phyloP scores from a whole-genome alignment of 2,113 vertebrate genomes.

The Erythrolamprus reginae region DNA sequence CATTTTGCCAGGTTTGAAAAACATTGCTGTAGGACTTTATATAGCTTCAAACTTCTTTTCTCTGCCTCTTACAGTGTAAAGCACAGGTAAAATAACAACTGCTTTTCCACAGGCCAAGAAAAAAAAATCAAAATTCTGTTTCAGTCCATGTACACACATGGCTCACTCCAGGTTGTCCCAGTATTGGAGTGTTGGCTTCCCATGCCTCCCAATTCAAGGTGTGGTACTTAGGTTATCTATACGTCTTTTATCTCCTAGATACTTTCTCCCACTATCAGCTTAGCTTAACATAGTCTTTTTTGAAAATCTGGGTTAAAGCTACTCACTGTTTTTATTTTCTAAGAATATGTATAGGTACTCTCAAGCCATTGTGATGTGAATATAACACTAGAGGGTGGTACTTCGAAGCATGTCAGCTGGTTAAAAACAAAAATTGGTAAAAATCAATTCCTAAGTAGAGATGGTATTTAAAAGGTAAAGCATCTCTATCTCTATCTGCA shows the following conservation, averaged over 20 bases:
- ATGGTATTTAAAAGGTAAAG: neutral
- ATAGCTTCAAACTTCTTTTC: neutral
- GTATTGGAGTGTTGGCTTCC: neutral
- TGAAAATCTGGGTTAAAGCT: neutral
- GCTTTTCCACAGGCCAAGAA: neutral
- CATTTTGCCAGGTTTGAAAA: neutral
- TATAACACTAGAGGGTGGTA: neutral
- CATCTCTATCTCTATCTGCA: neutral
- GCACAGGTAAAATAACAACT: neutral
- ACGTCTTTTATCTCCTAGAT: neutral
- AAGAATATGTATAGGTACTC: neutral
- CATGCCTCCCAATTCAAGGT: neutral
- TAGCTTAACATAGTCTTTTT: neutral
- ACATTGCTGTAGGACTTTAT: neutral
- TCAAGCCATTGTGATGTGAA: neutral
- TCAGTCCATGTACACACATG: neutral
- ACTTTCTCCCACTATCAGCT: neutral
- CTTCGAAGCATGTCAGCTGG: neutral
- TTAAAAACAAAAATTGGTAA: neutral
- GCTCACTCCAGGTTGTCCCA: neutral
- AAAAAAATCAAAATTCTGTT: neutral
- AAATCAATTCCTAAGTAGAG: neutral
- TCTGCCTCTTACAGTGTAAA: neutral
- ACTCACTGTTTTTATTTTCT: neutral
- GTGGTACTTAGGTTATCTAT: neutral